These are phyloP conservation scores for Paralvinella palmiformis DNA, from an alignment of 1,140 invertebrate species.

Conservation along the genomic window DNA sequence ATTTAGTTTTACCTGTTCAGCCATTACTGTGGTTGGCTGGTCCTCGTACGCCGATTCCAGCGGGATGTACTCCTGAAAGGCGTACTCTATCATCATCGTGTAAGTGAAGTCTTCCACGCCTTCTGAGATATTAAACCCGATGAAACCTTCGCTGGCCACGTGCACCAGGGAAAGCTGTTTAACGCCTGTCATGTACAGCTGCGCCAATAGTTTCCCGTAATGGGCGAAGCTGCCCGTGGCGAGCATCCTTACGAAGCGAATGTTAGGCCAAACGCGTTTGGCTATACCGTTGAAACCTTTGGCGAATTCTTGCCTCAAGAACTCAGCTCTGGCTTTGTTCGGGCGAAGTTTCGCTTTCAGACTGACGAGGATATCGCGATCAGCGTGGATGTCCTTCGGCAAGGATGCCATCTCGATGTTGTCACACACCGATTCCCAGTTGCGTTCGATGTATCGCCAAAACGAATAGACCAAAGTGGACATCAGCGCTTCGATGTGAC, in stretches of 20 bases:
- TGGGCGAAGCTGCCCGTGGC: conserved; percentile 15
- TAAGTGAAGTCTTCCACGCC: conserved; percentile 7
- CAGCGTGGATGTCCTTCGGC: neutral
- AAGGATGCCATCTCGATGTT: neutral
- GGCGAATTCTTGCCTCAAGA: conserved; percentile 6
- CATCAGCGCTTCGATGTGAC: conserved; percentile 18
- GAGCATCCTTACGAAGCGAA: conserved; percentile 14
- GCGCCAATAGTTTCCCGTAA: conserved; percentile 2
- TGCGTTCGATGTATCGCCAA: conserved; percentile 6
- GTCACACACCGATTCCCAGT: conserved; percentile 9
- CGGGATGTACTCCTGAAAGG: conserved; percentile 17
- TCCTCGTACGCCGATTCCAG: neutral
- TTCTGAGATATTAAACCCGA: conserved; percentile 8
- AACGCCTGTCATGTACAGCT: conserved; percentile 10
- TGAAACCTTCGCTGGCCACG: conserved; percentile 19
- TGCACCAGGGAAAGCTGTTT: conserved; percentile 14
- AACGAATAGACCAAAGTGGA: conserved; percentile 19
- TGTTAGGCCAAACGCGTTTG: conserved; percentile 5
- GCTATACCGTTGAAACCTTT: conserved; percentile 5
- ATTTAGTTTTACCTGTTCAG: conserved; percentile 5
- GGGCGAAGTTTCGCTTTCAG: conserved; percentile 1
- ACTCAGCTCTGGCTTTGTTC: neutral
- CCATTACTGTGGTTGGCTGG: conserved; percentile 5
- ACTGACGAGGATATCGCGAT: neutral
- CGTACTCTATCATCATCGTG: conserved; percentile 9